phyloP scores from a whole-genome alignment of 64 coral and sea anemone species.

The Acropora yongei region DNA sequence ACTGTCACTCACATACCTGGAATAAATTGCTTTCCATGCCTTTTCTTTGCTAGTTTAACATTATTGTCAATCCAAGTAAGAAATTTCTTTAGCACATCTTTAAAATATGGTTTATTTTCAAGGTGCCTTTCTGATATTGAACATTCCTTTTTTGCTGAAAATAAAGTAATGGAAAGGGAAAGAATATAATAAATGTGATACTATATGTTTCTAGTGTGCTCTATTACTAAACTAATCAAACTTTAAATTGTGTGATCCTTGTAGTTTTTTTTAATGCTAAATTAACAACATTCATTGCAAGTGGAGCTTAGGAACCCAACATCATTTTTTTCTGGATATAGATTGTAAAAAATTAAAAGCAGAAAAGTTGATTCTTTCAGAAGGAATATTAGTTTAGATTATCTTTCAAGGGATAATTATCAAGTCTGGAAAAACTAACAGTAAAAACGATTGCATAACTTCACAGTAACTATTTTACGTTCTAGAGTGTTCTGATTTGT shows the following conservation, averaged over 20 bases:
- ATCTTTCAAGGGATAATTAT: not conserved
- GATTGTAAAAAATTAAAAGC: too few relatives aligned
- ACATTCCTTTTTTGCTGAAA: constrained; percentile 70
- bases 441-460: not conserved
- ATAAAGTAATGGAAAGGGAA: not conserved
- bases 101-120: constrained; percentile 20
- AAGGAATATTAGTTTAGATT: not conserved
- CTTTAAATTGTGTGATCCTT: too few relatives aligned
- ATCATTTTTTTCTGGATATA: too few relatives aligned
- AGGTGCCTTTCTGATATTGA: constrained; percentile 65
- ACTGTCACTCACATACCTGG: constrained; percentile 53
- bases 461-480: too few relatives aligned
- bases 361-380: too few relatives aligned
- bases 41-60: constrained; percentile 70
- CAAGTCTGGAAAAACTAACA: not conserved
- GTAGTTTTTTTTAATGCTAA: too few relatives aligned
- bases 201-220: too few relatives aligned
- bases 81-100: constrained; percentile 65
- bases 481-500: too few relatives aligned
- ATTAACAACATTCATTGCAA: too few relatives aligned
- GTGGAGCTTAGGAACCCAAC: too few relatives aligned
- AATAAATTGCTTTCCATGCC: constrained; percentile 52
- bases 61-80: constrained; percentile 79
- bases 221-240: too few relatives aligned
- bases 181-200: not conserved